Conservation (phyloP, 2,888 invertebrate genomes). For the Scaptomyza caliginosa region DNA sequence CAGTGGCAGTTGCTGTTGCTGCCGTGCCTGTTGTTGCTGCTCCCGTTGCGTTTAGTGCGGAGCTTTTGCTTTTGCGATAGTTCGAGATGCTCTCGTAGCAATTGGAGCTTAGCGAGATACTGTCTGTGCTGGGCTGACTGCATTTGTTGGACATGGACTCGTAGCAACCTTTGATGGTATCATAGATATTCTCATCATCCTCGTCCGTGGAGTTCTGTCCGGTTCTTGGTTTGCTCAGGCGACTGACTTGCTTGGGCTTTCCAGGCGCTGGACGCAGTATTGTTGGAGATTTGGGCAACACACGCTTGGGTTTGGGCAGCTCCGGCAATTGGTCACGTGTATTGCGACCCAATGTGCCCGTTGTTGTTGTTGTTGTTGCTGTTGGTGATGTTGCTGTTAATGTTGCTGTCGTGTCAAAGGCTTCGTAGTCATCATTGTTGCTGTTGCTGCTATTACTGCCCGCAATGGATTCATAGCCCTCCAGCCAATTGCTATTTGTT, state of each 20-base stretch:
- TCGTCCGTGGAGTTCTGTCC: slow-evolving; percentile 39
- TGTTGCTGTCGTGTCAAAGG: slow-evolving; percentile 67
- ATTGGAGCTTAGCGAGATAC: slow-evolving; percentile 81
- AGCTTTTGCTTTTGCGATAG: slow-evolving; percentile 51
- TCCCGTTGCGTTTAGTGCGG: background rate
- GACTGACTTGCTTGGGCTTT: slow-evolving; percentile 35
- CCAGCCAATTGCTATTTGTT: slow-evolving; percentile 59
- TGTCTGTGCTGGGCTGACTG: slow-evolving; percentile 53
- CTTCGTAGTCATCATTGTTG: slow-evolving; percentile 81
- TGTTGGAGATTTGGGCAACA: slow-evolving; percentile 68
- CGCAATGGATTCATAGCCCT: slow-evolving; percentile 82
- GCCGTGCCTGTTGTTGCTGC: background rate
- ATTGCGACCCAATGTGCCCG: slow-evolving; percentile 72
- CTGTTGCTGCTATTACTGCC: slow-evolving; percentile 51
- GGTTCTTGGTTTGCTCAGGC: background rate
- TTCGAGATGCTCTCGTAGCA: slow-evolving; percentile 83
- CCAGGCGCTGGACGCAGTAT: slow-evolving; percentile 65
- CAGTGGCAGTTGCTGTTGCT: background rate
- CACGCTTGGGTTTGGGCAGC: slow-evolving; percentile 81
- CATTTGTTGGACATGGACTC: slow-evolving; percentile 69
- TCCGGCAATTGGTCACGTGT: slow-evolving; percentile 80
- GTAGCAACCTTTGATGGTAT: slow-evolving; percentile 86
- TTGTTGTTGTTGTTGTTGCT: slow-evolving; percentile 61
- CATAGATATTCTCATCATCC: slow-evolving; percentile 86
- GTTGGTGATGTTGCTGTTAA: slow-evolving; percentile 53